Evolutionary conservation across 1,140 invertebrate species (phyloP), one percentile per base, ranked within the genome.

Genomic region (Brachionus koreanus): DNA sequence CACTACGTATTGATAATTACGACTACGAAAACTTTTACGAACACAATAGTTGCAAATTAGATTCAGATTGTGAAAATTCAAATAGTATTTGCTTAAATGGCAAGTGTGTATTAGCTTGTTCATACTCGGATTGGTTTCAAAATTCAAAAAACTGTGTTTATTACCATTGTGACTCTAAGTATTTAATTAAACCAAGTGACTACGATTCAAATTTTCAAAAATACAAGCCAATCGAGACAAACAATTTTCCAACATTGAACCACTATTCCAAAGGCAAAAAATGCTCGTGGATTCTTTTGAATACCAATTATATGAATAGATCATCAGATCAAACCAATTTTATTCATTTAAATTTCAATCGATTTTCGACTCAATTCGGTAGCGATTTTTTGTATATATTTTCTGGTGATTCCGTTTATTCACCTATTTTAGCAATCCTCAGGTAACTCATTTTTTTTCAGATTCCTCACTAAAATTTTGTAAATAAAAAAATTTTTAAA

Each of bases 301-400:
- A 74, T 39, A 25, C 29, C 6, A 69, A 69, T 69, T 39, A 23
- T 37, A 2, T 39, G 9, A 42, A 74, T 25, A 33, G n/a, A 19
- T 46, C 69, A 46, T 4, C 10, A 19, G 19, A 6, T 3, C 19
- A 74, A 2, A 43, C 25, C 4, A 46, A 16, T 74, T 74, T 46
- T 46, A 74, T 74, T 13, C 19, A 74, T 25, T 46, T 74, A 25
- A 74, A 46, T 29, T 46, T 74, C 23, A 42, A 74, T 13, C 37
- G 69, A 46, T 74, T 74, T 74, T 74, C 69, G 13, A 74, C 69
- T 29, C 39, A 39, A 74, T 74, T 74, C n/a, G 16, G 2, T 19
- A 74, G 43, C 25, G 69, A 74, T 46, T 74, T 43, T 74, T 74
- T 74, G 39, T 74, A 74, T 25, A 74, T 74, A 74, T 74, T 74